These are phyloP conservation scores for Antechinus stuartii DNA, from an alignment of 2,113 vertebrate species.

Conservation along the genomic window DNA sequence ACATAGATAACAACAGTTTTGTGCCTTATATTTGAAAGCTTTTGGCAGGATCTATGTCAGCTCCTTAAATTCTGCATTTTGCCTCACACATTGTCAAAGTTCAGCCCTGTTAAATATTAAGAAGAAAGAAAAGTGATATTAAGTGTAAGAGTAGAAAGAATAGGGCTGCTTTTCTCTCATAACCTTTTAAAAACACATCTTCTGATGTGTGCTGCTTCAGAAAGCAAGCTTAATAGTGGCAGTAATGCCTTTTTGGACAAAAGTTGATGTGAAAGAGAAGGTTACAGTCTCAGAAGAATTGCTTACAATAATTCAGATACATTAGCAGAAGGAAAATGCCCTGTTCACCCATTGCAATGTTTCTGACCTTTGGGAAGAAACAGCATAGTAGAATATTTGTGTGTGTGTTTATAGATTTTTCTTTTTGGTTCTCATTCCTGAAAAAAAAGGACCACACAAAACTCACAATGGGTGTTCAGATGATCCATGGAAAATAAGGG, in stretches of 20 bases:
- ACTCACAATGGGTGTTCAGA: constrained; percentile 17
- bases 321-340: constrained; percentile 10
- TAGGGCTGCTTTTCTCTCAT: not conserved
- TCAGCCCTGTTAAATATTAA: constrained; percentile 13
- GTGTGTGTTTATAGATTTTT: not conserved
- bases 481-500: constrained; percentile 40
- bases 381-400: not conserved
- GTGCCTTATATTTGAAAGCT: not conserved
- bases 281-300: constrained; percentile 18
- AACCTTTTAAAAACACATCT: constrained; percentile 12
- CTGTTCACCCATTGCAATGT: not conserved
- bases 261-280: not conserved
- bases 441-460: constrained; percentile 46
- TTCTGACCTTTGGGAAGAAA: constrained; percentile 43
- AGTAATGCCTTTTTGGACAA: not conserved
- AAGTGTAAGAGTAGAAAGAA: constrained; percentile 4
- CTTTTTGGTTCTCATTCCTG: constrained; percentile 19
- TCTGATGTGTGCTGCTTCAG: not conserved
- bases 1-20: not conserved
- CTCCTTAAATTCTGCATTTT: not conserved
- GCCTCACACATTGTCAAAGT: not conserved
- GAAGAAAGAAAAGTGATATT: constrained; percentile 27
- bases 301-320: not conserved
- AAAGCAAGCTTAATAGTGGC: not conserved
- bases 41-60: not conserved